Conservation (phyloP, 2,888 invertebrate species). For the Geophilus truncorum region DNA sequence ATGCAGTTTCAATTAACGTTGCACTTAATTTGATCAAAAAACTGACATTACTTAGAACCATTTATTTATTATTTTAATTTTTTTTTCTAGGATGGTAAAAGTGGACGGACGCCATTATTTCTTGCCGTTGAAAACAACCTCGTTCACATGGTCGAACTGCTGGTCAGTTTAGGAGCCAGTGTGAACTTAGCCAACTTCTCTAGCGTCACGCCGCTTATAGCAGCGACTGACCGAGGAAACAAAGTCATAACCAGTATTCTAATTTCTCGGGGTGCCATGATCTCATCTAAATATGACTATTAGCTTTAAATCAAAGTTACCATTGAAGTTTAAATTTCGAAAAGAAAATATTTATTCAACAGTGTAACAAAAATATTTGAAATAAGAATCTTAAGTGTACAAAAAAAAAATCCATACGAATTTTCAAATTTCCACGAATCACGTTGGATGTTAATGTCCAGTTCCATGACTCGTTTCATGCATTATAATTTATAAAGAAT, state of each 20-base stretch:
- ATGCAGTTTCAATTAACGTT: too few species aligned
- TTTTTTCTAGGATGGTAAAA: conserved; percentile 34
- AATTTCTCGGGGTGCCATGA: conserved; percentile 33
- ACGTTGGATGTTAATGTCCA: neutral
- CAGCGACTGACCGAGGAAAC: conserved; percentile 30
- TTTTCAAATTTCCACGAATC: neutral
- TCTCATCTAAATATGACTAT: neutral
- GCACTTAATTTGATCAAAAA: too few species aligned
- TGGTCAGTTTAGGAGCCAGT: conserved; percentile 30
- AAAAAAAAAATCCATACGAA: neutral
- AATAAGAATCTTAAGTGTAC: neutral
- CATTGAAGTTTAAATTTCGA: neutral
- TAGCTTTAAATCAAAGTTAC: neutral
- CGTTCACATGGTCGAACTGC: conserved; percentile 22
- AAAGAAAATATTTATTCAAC: neutral
- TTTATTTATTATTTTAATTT: too few species aligned
- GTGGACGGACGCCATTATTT: conserved; percentile 33
- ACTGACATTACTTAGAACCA: too few species aligned
- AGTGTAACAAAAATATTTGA: neutral
- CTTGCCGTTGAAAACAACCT: conserved; percentile 32
- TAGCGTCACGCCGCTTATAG: conserved; percentile 32
- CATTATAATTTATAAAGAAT: neutral
- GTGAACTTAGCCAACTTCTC: conserved; percentile 33
- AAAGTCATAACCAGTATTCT: conserved; percentile 33
- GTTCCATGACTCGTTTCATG: neutral